Percentiles rank a stretch among this genome's conserved stretches.
phyloP scores from a whole-genome alignment of 2,888 invertebrate species.

The Lucinisca nassula region DNA sequence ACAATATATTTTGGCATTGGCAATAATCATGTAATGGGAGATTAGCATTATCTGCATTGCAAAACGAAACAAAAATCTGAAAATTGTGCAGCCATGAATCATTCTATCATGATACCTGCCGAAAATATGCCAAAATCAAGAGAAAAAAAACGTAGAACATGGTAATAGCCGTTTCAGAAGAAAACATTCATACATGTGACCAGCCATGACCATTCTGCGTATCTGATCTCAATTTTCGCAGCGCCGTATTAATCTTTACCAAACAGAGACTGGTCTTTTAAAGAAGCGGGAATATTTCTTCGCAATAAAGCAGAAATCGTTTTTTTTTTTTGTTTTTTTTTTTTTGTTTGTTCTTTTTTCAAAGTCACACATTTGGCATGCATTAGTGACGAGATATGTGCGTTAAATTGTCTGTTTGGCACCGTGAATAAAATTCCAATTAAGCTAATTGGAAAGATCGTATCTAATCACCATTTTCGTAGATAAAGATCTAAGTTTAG shows the following conservation, averaged over 20 bases:
- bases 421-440: background rate
- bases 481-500: background rate
- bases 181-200: background rate
- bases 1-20: too few species aligned
- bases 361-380: constrained; percentile 9
- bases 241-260: background rate
- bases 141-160: too few species aligned
- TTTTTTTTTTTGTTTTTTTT: too few species aligned
- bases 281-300: background rate
- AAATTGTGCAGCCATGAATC: too few species aligned
- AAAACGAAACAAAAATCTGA: background rate
- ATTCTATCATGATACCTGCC: too few species aligned
- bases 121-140: too few species aligned
- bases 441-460: background rate
- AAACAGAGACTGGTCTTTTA: too few species aligned
- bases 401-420: background rate
- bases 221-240: too few species aligned
- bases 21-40: too few species aligned
- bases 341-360: background rate
- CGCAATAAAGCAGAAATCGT: background rate
- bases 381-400: background rate
- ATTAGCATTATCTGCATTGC: background rate
- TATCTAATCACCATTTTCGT: background rate
- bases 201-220: background rate
- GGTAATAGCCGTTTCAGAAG: too few species aligned